These are phyloP conservation scores for Heteromurus nitidus DNA, from an alignment of 2,888 invertebrate genomes.

Conservation along the genomic window DNA sequence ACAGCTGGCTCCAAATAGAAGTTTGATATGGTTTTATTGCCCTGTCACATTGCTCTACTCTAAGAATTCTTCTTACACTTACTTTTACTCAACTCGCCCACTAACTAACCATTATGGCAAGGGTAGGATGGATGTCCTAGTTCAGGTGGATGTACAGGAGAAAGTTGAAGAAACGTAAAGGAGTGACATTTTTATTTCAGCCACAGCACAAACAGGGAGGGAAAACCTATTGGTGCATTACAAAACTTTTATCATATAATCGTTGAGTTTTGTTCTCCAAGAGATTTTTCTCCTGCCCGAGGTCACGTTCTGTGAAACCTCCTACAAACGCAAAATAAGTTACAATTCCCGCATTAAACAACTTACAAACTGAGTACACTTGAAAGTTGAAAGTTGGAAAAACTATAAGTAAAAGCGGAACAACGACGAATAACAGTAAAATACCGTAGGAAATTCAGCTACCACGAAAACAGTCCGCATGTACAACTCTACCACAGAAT, in stretches of 20 bases:
- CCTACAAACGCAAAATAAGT: no score
- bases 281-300: background rate
- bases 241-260: slow-evolving; percentile 45
- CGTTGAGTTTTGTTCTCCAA: slow-evolving; percentile 26
- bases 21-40: background rate
- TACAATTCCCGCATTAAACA: background rate
- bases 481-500: no score
- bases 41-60: background rate
- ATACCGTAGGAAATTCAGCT: no score
- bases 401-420: background rate
- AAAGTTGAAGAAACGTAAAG: background rate
- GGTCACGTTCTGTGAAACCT: no score
- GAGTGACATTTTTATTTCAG: background rate
- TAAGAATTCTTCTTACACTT: no score
- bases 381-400: background rate
- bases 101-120: no score
- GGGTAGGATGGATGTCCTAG: no score
- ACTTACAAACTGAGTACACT: background rate
- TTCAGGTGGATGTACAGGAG: slow-evolving; percentile 1
- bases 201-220: background rate
- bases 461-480: no score
- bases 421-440: background rate
- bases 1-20: no score
- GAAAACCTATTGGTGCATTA: slow-evolving; percentile 23
- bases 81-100: no score